phyloP scores from a whole-genome alignment of 1,140 invertebrate genomes.

The Euwallacea fornicatus region DNA sequence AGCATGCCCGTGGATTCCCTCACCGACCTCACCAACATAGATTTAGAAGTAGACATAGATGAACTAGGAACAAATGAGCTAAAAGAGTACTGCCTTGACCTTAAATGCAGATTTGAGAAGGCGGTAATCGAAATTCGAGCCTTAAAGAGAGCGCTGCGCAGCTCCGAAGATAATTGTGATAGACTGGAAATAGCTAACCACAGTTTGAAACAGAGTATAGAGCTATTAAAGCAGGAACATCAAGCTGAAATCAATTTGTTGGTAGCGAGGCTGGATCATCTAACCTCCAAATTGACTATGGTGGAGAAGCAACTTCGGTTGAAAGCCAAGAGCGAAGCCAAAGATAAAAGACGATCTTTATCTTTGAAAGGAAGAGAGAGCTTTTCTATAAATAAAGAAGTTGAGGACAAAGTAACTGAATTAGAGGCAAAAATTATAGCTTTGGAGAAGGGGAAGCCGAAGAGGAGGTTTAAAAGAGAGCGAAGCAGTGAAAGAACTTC shows the following conservation, averaged over 20 bases:
- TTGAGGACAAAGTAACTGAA: conserved; percentile 79
- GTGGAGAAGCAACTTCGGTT: conserved; percentile 82
- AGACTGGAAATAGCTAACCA: conserved; percentile 75
- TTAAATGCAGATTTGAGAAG: conserved; percentile 76
- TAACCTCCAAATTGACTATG: conserved; percentile 76
- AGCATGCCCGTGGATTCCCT: conserved; percentile 74
- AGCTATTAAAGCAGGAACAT: conserved; percentile 68
- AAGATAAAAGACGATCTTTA: conserved; percentile 76
- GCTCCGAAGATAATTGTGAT: conserved; percentile 77
- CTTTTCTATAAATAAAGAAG: conserved; percentile 75
- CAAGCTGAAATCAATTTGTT: conserved; percentile 75
- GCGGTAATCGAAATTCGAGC: conserved; percentile 76
- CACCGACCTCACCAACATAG: conserved; percentile 78
- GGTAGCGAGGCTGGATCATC: conserved; percentile 80
- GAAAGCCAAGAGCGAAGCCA: conserved; percentile 59
- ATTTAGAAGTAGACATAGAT: conserved; percentile 73
- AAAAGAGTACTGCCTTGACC: conserved; percentile 77
- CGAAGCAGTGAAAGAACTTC: conserved; percentile 48
- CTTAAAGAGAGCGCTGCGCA: conserved; percentile 79
- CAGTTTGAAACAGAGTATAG: conserved; percentile 71
- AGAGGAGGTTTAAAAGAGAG: conserved; percentile 33
- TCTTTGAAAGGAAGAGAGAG: conserved; percentile 80
- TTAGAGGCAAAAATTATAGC: conserved; percentile 74
- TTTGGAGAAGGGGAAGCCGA: conserved; percentile 56
- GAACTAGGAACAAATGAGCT: conserved; percentile 74